Evolutionary conservation across 53 echinoderm and acorn worm species (phyloP), one percentile per base, ranked within the genome.

Genomic region (Echinometra lucunter): DNA sequence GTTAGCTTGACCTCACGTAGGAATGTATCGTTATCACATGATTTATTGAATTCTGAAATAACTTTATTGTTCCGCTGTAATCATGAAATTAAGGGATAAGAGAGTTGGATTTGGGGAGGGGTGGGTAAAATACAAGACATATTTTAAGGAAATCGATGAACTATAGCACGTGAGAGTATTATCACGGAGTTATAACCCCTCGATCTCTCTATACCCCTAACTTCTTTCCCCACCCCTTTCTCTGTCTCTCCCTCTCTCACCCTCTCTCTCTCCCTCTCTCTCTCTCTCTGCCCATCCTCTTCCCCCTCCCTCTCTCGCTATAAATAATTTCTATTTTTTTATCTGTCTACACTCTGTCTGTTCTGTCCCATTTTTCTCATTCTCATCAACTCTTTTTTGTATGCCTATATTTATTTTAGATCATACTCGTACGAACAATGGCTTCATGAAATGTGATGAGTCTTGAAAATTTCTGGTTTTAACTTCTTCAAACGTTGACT

Each of bases 21-120:
- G 27, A 49, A 49, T 47, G 49, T 45, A 45, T 8, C 28, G 85
- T 85, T 28, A 49, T 85, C 16, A 49, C 49, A 49, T 28, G 85
- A 85, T 85, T 85, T 49, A 12, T n/a, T n/a, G 30, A 49, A 30
- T 85, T 28, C 47, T 28, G 27, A 85, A 85, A 85, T 85, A 85
- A 85, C 85, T 85, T 85, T 10, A 85, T 85, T 30, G 49, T 47
- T 85, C 49, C 85, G 49, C 47, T 53, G 11, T 15, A 78, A 78
- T 18, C 42, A 78, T 78, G 78, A 78, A 78, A n/a, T n/a, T n/a
- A n/a, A 42, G 38, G 38, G 23, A 78, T 42, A 78, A 21, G 17
- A 38, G 78, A 38, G 19, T 30, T 19, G 19, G 78, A 38, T 42
- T 30, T 19, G 19, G 13, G 38, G 78, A 78, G 38, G 78, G 19